Evolutionary conservation across 2,113 vertebrate genomes (phyloP), one percentile per base, ranked within the genome.

Genomic region (Copsychus sechellarum): DNA sequence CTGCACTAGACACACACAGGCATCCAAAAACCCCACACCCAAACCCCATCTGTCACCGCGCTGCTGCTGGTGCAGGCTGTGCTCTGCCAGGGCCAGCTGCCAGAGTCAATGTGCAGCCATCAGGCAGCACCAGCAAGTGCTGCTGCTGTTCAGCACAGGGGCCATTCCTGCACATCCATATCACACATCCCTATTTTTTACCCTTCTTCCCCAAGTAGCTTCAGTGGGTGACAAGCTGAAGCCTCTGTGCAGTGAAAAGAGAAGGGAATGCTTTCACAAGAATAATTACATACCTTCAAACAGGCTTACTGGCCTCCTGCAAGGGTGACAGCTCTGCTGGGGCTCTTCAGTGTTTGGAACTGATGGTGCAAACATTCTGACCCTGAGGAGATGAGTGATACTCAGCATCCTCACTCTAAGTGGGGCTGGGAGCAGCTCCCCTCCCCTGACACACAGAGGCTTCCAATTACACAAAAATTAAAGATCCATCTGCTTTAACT

Each of bases 141-240:
- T 42, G 9, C 1, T 58, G 51, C 78, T 64, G 21, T 18, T 48
- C 29, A 45, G 53, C 69, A 50, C 10, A 61, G 23, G 4, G 34
- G 15, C 53, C 10, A 1, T 21, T 40, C 57, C 61, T 66, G 48
- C 54, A 43, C 24, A n/a, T 15, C 8, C 40, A 1, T 6, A 12
- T 2, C 16, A 7, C 2, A 0, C 53, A 18, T n/a, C 36, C 43
- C 29, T 38, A 3, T 9, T 16, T 38, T 33, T 28, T 34, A n/a
- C 24, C 43, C 36, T 51, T 71, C 45, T 38, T 51, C 62, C 36
- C 25, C 0, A 0, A 29, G 62, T 8, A 53, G 29, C 42, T 74
- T 36, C 56, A 22, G 31, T 17, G 48, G 78, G 51, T 47, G 40
- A n/a, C 15, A 78, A 26, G 11, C 5, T n/a, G 29, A 60, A 81